These are phyloP conservation scores for Saturnia pavonia DNA, from an alignment of 2,888 invertebrate genomes.

Conservation along the genomic window DNA sequence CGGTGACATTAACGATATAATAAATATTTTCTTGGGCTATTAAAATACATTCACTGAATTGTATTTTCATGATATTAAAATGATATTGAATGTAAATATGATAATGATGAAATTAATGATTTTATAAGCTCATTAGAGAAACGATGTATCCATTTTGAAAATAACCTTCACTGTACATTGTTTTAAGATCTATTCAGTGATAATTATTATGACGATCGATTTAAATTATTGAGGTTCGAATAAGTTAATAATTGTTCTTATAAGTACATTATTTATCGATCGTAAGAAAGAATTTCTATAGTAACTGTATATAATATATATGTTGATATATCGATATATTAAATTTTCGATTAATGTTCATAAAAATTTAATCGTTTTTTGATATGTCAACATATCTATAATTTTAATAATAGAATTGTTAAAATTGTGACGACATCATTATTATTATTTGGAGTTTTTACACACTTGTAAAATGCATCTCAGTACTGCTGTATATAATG, in stretches of 20 bases:
- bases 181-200: background rate
- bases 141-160: background rate
- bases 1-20: background rate
- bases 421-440: background rate
- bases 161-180: background rate
- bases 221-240: background rate
- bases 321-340: background rate
- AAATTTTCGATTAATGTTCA: background rate
- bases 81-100: no score
- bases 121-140: background rate
- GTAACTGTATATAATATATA: background rate
- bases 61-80: background rate
- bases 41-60: background rate
- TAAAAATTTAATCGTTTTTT: no score
- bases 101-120: background rate
- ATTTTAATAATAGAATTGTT: background rate
- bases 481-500: background rate
- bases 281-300: background rate
- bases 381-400: background rate
- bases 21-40: background rate
- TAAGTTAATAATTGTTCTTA: no score
- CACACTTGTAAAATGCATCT: background rate
- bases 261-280: background rate
- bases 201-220: background rate
- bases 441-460: background rate